Base-by-base conservation (phyloP, 2,888 invertebrate species). In the Xanthia icteritia region DNA sequence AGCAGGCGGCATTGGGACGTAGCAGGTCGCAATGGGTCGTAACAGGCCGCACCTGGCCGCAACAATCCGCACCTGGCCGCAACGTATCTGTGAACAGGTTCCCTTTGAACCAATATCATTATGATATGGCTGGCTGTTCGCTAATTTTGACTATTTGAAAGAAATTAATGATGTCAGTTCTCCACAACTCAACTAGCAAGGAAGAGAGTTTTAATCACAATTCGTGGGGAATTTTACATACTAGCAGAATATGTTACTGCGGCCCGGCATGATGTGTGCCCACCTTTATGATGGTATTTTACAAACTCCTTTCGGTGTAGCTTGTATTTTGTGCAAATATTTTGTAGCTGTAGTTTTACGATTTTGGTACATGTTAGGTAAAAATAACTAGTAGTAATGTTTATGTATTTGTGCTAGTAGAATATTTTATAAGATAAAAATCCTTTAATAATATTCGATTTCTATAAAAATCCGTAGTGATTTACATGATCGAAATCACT, bases 271-370 rank as follows among this genome's bases (percentile, higher is more conserved):
- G 69, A 36, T 83, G 42, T 70, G 69, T 39, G 27, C 31, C 48
- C 13, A 75, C 66, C 80, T 79, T 74, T 65, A 45, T 64, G 48
- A 23, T 73, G 66, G 58, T 80, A 76, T 79, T 80, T 73, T 67
- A 87, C 80, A 77, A 73, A 76, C 83, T 76, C 67, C 48, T 68
- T 65, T 20, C 5, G 5, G 5, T 77, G 87, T 85, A 48, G 13
- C 39, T 66, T 0, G 17, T 81, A 51, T 45, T 84, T 84, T 88
- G 82, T 86, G 82, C 78, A 77, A 48, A 36, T 5, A 36, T 63
- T 73, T 69, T 74, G 42, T 64, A 48, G 8, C 17, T 65, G 3
- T 56, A n/a, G 23, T 58, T 56, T 73, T 51, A 4, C 0, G 39
- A 42, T n/a, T 15, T 68, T n/a, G n/a, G 15, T 36, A n/a, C 23